Conservation (phyloP, 2,888 invertebrate genomes). For the Autographa gamma region DNA sequence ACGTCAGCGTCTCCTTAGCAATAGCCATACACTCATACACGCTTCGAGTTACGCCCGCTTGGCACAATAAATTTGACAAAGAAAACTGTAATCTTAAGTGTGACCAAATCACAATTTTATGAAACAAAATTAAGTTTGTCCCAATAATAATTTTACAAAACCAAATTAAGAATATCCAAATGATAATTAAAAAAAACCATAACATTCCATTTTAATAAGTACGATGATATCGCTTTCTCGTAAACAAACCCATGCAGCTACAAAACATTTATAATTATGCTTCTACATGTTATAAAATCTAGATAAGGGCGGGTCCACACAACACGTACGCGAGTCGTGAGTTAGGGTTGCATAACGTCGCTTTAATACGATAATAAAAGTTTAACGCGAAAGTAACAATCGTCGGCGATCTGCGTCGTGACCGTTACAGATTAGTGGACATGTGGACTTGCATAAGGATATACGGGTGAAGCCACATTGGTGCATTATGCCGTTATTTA, state of each 20-base stretch:
- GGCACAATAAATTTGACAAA: too few relatives aligned
- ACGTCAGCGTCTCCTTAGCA: too few relatives aligned
- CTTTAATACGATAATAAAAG: conserved; percentile 76
- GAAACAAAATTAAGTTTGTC: too few relatives aligned
- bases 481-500: background rate
- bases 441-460: conserved; percentile 72
- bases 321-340: conserved; percentile 72
- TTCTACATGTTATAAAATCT: conserved; percentile 53
- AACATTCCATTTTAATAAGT: background rate
- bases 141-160: too few relatives aligned
- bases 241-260: background rate
- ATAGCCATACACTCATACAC: too few relatives aligned
- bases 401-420: conserved; percentile 72
- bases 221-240: background rate
- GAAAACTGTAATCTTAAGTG: too few relatives aligned
- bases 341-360: conserved; percentile 64
- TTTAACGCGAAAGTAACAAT: conserved; percentile 73
- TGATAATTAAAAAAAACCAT: background rate
- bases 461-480: conserved; percentile 51
- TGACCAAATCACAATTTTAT: too few relatives aligned
- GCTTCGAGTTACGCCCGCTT: too few relatives aligned
- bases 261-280: conserved; percentile 29
- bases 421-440: conserved; percentile 79
- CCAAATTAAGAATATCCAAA: background rate
- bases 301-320: conserved; percentile 66